phyloP scores from a whole-genome alignment of 2,797 vertebrate species.

The Dermochelys coriacea region DNA sequence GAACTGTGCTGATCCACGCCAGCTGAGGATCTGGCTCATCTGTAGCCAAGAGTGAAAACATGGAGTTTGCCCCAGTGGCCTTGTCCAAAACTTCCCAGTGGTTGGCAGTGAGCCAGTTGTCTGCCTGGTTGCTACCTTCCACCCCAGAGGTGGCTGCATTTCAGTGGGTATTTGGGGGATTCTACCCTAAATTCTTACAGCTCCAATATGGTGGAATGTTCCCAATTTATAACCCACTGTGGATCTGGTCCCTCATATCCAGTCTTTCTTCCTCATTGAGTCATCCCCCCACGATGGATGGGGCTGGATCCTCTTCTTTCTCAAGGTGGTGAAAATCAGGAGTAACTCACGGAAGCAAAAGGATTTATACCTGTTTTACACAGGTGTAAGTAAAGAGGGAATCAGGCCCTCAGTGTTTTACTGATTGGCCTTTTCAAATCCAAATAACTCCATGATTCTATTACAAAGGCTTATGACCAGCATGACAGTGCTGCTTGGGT shows the following conservation, averaged over 20 bases:
- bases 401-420: neutral
- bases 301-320: neutral
- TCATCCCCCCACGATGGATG: neutral
- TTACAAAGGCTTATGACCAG: neutral
- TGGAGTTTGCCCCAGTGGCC: neutral
- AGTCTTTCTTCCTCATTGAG: neutral
- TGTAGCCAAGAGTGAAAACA: neutral
- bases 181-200: neutral
- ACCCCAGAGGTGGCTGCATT: neutral
- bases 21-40: neutral
- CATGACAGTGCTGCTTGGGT: neutral
- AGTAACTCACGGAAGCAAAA: neutral
- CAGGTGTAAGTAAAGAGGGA: neutral
- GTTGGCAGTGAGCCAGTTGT: neutral
- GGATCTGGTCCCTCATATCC: neutral
- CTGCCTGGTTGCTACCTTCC: neutral
- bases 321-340: neutral
- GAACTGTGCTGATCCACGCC: neutral
- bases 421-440: neutral
- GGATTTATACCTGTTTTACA: neutral
- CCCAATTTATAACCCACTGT: neutral
- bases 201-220: neutral
- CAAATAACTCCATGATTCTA: neutral
- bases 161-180: neutral
- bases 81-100: neutral